Evolutionary conservation across 1,140 invertebrate species (phyloP), one percentile per base, ranked within the genome.

Genomic region (Penaeus japonicus): DNA sequence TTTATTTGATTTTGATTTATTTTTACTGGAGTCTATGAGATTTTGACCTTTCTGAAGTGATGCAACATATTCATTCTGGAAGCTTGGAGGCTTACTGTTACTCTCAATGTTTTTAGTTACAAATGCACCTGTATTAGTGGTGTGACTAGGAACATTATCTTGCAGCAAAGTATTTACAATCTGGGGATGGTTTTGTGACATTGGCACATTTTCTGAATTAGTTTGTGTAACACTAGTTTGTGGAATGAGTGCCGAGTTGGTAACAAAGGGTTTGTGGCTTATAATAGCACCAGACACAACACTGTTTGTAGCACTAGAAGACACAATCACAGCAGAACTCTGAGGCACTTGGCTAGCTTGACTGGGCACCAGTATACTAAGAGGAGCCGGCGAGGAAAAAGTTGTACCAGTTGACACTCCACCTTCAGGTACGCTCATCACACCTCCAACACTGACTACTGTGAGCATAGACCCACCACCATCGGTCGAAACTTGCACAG

Each of bases 271-370:
- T 88, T 88, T 88, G 82, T 84, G 82, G 82, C 83, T 89, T 80
- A 85, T 70, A 47, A 89, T 85, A 89, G 87, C 87, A 89, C 87
- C 87, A 80, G 87, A 89, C 82, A 89, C 75, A 84, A 89, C 82
- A 89, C 81, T 89, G 82, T 89, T 84, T 84, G 82, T 85, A 84
- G 87, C 83, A 85, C 87, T 89, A 85, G 87, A 89, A 85, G 87
- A 89, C 75, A 77, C 87, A 84, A 89, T 89, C 87, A 89, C 87
- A 89, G 87, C 82, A 84, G 87, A 84, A 89, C 83, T 89, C 53
- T 59, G 87, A 89, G 87, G 87, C 87, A 89, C 87, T 89, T 89
- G 87, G 87, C 81, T 89, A 70, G 87, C 87, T 89, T 89, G 87
- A 79, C 87, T 89, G 53, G 81, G 80, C 73, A 89, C 87, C 70